Percentiles rank a stretch among this genome's conserved stretches.
Conservation (phyloP, 2,888 invertebrate genomes). For the Lamellibrachia columna region DNA sequence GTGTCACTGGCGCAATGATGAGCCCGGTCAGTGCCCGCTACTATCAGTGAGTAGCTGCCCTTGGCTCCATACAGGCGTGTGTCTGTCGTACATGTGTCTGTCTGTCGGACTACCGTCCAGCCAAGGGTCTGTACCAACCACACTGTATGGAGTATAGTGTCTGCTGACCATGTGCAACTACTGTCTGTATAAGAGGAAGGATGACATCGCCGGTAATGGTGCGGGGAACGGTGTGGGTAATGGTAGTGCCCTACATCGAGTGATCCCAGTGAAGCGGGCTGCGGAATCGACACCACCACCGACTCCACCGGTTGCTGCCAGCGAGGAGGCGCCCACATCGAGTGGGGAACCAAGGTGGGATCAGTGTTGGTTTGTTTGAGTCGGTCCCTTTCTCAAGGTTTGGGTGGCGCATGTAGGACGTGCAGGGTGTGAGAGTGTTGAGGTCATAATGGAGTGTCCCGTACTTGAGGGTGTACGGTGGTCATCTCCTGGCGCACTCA, state of each 20-base stretch:
- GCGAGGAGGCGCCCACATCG: neutral
- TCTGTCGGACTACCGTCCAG: neutral
- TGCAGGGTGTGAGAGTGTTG: neutral
- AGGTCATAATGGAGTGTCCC: neutral
- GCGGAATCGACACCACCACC: neutral
- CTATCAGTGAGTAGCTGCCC: neutral
- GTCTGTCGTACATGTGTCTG: neutral
- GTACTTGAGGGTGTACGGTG: neutral
- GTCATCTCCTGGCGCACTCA: neutral
- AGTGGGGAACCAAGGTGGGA: neutral
- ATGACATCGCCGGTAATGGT: neutral
- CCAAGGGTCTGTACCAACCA: neutral
- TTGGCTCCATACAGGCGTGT: neutral
- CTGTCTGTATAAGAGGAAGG: slow-evolving; percentile 1
- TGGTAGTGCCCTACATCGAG: neutral
- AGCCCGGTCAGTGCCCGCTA: neutral
- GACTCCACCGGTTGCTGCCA: neutral
- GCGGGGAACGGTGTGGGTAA: neutral
- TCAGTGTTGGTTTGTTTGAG: neutral
- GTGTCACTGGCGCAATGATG: neutral
- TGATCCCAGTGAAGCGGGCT: neutral
- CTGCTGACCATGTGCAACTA: neutral
- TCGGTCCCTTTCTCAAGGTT: neutral
- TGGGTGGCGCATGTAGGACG: neutral
- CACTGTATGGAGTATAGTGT: neutral